A percentile compares a stretch with the other conserved stretches of the same genome.
Evolutionary conservation across 2,113 vertebrate species (phyloP).

Genomic region (Chunga burmeisteri): DNA sequence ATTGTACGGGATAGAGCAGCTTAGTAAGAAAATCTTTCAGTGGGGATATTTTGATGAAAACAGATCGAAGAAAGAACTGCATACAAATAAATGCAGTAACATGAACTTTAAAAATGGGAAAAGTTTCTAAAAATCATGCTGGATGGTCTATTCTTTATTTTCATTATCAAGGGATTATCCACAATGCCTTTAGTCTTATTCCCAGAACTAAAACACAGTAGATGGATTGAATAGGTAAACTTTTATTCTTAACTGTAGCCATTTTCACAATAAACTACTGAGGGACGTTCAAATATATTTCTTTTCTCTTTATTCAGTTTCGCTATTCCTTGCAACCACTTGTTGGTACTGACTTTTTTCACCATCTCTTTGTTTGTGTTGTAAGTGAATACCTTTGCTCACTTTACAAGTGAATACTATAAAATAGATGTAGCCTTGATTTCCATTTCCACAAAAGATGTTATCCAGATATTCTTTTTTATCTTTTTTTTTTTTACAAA

Average conservation of each 20-base stretch:
- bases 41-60: background rate
- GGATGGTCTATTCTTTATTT: background rate
- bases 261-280: background rate
- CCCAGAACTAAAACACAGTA: background rate
- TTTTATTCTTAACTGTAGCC: background rate
- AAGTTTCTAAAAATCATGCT: background rate
- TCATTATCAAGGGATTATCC: background rate
- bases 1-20: background rate
- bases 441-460: background rate
- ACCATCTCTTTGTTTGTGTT: background rate
- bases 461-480: background rate
- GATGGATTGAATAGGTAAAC: background rate
- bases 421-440: accelerated
- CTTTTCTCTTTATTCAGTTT: background rate
- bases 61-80: background rate
- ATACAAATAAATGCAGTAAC: background rate
- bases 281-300: background rate
- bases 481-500: background rate
- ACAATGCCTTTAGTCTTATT: background rate
- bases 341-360: background rate
- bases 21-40: background rate
- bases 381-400: background rate
- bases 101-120: background rate
- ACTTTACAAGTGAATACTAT: background rate
- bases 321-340: background rate